phyloP scores from a whole-genome alignment of 2,797 vertebrate species.

The Moxostoma hubbsi region DNA sequence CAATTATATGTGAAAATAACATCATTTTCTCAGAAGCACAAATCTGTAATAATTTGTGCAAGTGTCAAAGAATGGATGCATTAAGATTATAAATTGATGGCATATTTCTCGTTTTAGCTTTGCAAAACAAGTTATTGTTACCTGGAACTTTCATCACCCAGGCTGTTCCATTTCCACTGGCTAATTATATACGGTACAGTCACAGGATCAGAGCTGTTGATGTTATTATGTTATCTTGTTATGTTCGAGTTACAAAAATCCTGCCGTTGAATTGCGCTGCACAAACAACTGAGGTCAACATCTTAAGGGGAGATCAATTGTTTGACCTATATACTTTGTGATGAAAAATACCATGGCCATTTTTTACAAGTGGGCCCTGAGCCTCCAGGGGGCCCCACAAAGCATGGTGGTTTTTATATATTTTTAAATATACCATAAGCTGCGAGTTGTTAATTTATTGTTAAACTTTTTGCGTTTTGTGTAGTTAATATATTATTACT shows the following conservation, averaged over 20 bases:
- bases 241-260: slow-evolving; percentile 42
- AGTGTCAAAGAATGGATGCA: background rate
- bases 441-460: too few species aligned
- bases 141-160: slow-evolving; percentile 62
- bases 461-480: too few species aligned
- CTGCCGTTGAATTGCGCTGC: background rate
- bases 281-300: slow-evolving; percentile 29
- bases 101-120: background rate
- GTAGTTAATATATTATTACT: too few species aligned
- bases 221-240: slow-evolving; percentile 49
- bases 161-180: slow-evolving; percentile 50
- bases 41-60: background rate
- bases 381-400: too few species aligned
- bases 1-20: background rate
- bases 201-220: slow-evolving; percentile 60
- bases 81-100: background rate
- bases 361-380: too few species aligned
- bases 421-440: too few species aligned
- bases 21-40: background rate
- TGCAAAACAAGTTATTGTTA: slow-evolving; percentile 39
- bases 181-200: slow-evolving; percentile 60
- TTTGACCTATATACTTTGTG: background rate
- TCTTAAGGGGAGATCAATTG: slow-evolving; percentile 1
- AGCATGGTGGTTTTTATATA: too few species aligned
- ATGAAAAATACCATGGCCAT: too few species aligned